phyloP scores from a whole-genome alignment of 2,113 vertebrate genomes.

The Apaloderma vittatum region DNA sequence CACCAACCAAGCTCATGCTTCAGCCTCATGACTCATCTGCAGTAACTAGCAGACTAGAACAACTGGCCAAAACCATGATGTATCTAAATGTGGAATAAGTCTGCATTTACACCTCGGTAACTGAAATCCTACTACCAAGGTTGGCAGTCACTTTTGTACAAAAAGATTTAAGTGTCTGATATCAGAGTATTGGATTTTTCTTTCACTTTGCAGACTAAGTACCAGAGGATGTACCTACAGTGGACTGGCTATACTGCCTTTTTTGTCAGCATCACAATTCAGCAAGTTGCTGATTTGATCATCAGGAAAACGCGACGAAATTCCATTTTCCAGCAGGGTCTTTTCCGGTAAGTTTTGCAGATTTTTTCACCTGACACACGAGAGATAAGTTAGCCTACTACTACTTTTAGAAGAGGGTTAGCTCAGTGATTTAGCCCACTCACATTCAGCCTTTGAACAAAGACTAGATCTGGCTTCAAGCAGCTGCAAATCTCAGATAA shows the following conservation, averaged over 20 bases:
- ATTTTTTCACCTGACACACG: background rate
- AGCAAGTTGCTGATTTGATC: conserved; percentile 85
- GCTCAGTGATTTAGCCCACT: background rate
- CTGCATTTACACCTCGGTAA: background rate
- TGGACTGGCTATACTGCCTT: conserved; percentile 83
- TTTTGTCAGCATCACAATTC: conserved; percentile 84
- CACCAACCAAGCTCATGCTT: background rate
- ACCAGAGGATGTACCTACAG: conserved; percentile 78
- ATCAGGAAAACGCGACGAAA: conserved; percentile 86
- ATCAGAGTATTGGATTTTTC: accelerated
- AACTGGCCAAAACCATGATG: background rate
- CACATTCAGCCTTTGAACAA: background rate
- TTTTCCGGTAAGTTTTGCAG: conserved; percentile 72
- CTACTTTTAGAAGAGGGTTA: background rate
- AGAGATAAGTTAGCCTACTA: background rate
- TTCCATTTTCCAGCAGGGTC: conserved; percentile 84
- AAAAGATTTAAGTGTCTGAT: accelerated
- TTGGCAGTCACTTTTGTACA: background rate
- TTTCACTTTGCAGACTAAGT: conserved; percentile 71
- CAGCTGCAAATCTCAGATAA: background rate
- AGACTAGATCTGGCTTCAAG: background rate
- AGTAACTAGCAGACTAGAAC: background rate
- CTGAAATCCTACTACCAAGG: background rate
- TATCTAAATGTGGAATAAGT: background rate
- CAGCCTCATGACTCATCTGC: background rate